Evolutionary conservation across 2,888 invertebrate genomes (phyloP), one percentile per base, ranked within the genome.

Genomic region (Harpagoxenus sublaevis): DNA sequence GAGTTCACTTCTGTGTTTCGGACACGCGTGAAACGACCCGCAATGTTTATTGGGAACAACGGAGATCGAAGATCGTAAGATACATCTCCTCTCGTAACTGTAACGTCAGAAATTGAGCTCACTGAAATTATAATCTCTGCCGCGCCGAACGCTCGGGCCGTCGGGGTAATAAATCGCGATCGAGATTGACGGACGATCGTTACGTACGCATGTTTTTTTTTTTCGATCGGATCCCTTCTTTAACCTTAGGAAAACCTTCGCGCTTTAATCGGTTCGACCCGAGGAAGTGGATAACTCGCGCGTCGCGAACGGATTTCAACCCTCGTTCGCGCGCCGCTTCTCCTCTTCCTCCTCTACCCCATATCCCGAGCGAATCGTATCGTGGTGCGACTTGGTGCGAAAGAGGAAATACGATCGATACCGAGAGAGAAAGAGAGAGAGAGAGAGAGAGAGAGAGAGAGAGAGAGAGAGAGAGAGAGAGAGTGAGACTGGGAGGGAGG

Each of bases 331-430:
- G 31, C 42, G 48, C 12, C 48, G 62, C 42, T 68, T 78, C 48
- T 62, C 23, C 75, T 63, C 65, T 53, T 78, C 23, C 85, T 85
- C 65, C 74, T 74, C 73, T 35, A 65, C 55, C 71, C 62, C 63
- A 45, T 42, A 83, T 77, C 60, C 48, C 77, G 78, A 84, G 84
- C 87, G 87, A 89, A 89, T 87, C 88, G 88, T 89, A 78, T 75
- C 57, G 78, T 57, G 23, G 55, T 63, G 60, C 77, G 65, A 83
- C 89, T 88, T 87, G 82, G 86, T 88, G 87, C 86, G 87, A 88
- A 87, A 87, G 88, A 87, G 89, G 79, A 87, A 85, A 63, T 48
- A 62, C 71, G 74, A 88, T 87, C 86, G 89, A 88, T 86, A 87
- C 45, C n/a, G 51, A 63, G 48, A 57, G 55, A 45, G 63, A 28